phyloP scores from a whole-genome alignment of 2,113 vertebrate genomes.

The Corythaeola cristata region DNA sequence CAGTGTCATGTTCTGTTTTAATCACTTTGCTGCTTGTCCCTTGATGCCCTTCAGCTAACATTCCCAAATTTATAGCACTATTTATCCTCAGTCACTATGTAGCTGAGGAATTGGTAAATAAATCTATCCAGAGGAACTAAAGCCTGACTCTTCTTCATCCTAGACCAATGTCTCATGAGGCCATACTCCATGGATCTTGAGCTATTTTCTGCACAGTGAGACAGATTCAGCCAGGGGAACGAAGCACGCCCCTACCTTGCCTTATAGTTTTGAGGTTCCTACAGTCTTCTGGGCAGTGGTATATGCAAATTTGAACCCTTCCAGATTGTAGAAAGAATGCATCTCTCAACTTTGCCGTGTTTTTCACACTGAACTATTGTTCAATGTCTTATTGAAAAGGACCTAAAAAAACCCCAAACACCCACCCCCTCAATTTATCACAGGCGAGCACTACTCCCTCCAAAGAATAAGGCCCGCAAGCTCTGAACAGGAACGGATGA shows the following conservation, averaged over 20 bases:
- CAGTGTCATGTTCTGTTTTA: neutral
- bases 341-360: neutral
- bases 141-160: neutral
- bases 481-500: neutral
- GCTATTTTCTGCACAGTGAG: neutral
- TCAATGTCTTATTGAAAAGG: neutral
- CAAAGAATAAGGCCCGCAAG: neutral
- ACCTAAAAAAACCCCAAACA: neutral
- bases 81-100: neutral
- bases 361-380: neutral
- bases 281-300: neutral
- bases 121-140: neutral
- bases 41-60: neutral
- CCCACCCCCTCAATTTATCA: neutral
- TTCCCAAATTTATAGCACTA: neutral
- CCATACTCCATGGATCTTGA: neutral
- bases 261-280: neutral
- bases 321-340: neutral
- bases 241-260: neutral
- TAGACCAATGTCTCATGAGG: rapidly evolving
- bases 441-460: neutral
- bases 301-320: neutral
- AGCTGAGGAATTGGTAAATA: neutral
- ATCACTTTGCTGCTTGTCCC: neutral
- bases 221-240: neutral